Base-by-base conservation (phyloP, 2,888 invertebrate species). In the Leptinotarsa haldemani region DNA sequence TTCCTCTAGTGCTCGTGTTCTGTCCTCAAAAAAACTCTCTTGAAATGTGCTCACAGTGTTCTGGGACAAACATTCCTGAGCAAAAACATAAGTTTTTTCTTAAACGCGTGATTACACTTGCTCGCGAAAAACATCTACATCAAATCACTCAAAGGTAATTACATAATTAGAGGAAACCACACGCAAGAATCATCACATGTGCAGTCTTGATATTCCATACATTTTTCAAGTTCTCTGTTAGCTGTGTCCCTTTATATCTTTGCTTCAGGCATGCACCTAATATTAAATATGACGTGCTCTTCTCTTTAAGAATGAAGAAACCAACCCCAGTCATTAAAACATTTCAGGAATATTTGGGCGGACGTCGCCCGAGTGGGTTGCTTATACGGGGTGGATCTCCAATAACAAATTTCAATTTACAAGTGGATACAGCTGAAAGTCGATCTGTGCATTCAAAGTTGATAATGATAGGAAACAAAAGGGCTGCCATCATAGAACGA, bases 261-360 rank as follows among this genome's bases (percentile, higher is more conserved):
- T 22, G 22, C 22, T 66, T 25, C 25, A n/a, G 25, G 25, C 52
- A 52, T 66, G 50, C 66, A 47, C 67, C 53, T n/a, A 53, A 67
- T 67, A 56, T 67, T 66, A 66, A 48, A 66, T 67, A 67, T 67
- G 67, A 67, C 67, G 67, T 67, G 67, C 40, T 40, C 40, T 40
- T 53, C 53, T 56, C 52, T 56, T 53, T 53, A 74, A 69, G 68
- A 63, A 52, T 64, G 56, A 68, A 58, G 63, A 74, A 67, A 63
- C 63, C 63, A 50, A 65, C 68, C 30, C 65, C 18, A 46, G 67
- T 74, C 71, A 65, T 74, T 74, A 74, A 71, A 74, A 74, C 71
- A 74, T 74, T 74, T 74, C 70, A 71, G 71, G 63, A 74, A 74
- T 74, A 69, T 74, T 71, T 74, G 65, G 65, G 69, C 71, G 69